Base-by-base conservation (phyloP, 2,113 vertebrate species). In the Corythornis vintsioides region DNA sequence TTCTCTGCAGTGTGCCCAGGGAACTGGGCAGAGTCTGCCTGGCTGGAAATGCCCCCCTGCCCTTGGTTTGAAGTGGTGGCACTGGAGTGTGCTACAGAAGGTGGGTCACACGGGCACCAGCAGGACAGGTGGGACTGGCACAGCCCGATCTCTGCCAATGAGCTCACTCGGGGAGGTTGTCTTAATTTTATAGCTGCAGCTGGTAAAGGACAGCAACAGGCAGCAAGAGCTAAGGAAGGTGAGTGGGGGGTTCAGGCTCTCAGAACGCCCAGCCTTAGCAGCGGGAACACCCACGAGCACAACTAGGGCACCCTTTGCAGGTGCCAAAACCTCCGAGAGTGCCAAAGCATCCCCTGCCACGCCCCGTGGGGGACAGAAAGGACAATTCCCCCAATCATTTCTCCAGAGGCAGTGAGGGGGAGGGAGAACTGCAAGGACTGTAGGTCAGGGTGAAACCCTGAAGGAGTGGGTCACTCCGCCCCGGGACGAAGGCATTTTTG, bases 221-320 rank as follows among this genome's bases (percentile, higher is more conserved):
- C 31, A 59, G 82, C 31, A 10, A 25, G 15, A 6, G 28, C 38
- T 52, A 6, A 5, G 65, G 52, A 20, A 24, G 5, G 29, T 2
- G 31, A 31, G 7, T 0, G 33, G 3, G 24, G 24, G 18, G 3
- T 29, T 76, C 56, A 2, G 2, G 16, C 6, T 26, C 24, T 18
- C 55, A n/a, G 77, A 20, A 3, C 8, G 4, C 42, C 8, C 59
- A 59, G 28, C 21, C 55, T 42, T 13, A 35, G 28, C 22, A 45
- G 4, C 4, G 15, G 11, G 6, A 29, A 25, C 8, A 45, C 31
- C 31, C 52, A 11, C 14, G 9, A 35, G 20, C 80, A 53, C 50
- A 70, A 13, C 9, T n/a, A 19, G 35, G 17, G n/a, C 52, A 22
- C 11, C 7, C 38, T 31, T 57, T 5, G 10, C 43, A 63, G 28